Percentiles rank a stretch among this genome's conserved stretches.
phyloP scores from a whole-genome alignment of 1,140 invertebrate species.

The Drosophila insularis region DNA sequence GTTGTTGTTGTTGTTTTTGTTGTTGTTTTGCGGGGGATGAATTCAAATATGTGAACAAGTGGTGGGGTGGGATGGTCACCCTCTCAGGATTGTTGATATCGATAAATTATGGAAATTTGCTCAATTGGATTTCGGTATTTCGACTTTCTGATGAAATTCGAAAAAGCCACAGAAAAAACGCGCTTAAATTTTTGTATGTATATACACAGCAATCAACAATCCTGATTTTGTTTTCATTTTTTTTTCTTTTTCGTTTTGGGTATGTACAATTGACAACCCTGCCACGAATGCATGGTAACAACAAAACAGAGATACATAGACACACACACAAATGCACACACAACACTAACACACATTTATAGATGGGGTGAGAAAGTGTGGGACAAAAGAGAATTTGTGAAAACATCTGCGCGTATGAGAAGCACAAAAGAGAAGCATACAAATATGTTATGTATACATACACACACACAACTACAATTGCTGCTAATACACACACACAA shows the following conservation, averaged over 20 bases:
- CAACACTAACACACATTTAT: conserved; percentile 18
- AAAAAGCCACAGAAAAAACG: background rate
- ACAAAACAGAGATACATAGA: conserved; percentile 54
- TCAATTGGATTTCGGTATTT: too few relatives aligned
- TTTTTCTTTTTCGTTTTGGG: background rate
- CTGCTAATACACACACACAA: conserved; percentile 40
- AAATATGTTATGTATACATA: conserved; percentile 72
- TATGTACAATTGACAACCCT: conserved; percentile 46
- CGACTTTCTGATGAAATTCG: too few relatives aligned
- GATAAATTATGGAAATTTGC: too few relatives aligned
- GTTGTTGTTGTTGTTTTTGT: conserved; percentile 29
- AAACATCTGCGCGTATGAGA: conserved; percentile 68
- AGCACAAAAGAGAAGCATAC: conserved; percentile 58
- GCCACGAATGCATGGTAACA: conserved; percentile 62
- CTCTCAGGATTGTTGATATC: too few relatives aligned
- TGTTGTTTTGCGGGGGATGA: background rate
- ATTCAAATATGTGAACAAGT: background rate
- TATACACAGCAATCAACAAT: background rate
- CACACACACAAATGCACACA: conserved; percentile 31
- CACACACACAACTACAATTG: conserved; percentile 34
- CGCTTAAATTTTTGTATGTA: too few relatives aligned
- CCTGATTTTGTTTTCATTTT: background rate
- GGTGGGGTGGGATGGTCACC: too few relatives aligned
- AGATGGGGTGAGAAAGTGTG: conserved; percentile 50
- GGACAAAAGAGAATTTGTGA: conserved; percentile 55